These are phyloP conservation scores for Netelia melanura DNA, from an alignment of 2,888 invertebrate species.

Conservation along the genomic window DNA sequence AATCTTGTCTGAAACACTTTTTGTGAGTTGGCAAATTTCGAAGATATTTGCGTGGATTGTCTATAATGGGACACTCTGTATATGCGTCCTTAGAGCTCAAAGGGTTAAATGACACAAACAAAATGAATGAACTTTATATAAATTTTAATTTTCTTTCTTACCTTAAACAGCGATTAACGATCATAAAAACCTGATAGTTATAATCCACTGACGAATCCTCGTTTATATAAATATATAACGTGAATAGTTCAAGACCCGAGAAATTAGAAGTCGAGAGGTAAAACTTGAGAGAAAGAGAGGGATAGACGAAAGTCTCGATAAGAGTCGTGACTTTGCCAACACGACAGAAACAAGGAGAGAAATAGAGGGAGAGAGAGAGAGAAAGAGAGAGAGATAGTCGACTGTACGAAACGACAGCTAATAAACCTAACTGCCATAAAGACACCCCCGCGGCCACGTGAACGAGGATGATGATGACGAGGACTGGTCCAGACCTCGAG, in stretches of 20 bases:
- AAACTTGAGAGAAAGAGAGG: constrained; percentile 8
- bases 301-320: constrained; percentile 46
- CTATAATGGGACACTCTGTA: too few relatives aligned
- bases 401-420: constrained; percentile 76
- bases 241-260: neutral
- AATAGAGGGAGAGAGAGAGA: neutral
- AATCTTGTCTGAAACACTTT: too few relatives aligned
- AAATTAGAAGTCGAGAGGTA: constrained; percentile 4
- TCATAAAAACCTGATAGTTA: too few relatives aligned
- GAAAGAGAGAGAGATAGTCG: constrained; percentile 22
- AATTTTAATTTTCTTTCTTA: neutral
- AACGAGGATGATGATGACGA: constrained; percentile 30
- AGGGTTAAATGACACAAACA: neutral
- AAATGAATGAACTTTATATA: neutral
- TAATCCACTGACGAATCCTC: too few relatives aligned
- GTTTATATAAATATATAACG: too few relatives aligned
- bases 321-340: constrained; percentile 51
- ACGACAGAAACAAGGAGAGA: neutral
- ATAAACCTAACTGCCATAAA: constrained; percentile 80
- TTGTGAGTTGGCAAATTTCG: too few relatives aligned
- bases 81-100: too few relatives aligned
- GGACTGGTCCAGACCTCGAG: constrained; percentile 2
- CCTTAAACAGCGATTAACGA: neutral
- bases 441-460: constrained; percentile 65
- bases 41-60: too few relatives aligned